phyloP scores from a whole-genome alignment of 2,113 vertebrate species.

The Corythoichthys intestinalis region DNA sequence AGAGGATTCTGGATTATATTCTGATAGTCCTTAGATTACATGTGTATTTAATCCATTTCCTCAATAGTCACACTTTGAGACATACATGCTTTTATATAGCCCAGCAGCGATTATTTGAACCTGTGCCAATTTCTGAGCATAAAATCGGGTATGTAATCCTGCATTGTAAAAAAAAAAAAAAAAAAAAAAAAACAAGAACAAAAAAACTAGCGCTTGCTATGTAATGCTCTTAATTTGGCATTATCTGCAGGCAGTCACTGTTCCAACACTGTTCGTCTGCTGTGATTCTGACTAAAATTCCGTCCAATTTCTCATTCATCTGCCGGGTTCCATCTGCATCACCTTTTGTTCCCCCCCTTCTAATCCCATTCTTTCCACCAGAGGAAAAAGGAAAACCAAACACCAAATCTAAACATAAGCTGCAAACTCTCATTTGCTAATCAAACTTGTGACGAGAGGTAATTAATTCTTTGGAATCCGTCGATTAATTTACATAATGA shows the following conservation, averaged over 20 bases:
- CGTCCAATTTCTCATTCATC: slow-evolving; percentile 25
- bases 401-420: slow-evolving; percentile 60
- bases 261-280: slow-evolving; percentile 16
- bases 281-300: slow-evolving; percentile 27
- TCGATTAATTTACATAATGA: slow-evolving; percentile 78
- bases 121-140: not conserved
- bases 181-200: no score
- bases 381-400: slow-evolving; percentile 37
- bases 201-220: not conserved
- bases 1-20: not conserved
- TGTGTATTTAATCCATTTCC: not conserved
- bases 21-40: not conserved
- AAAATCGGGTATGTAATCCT: not conserved
- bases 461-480: slow-evolving; percentile 77
- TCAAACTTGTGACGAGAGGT: slow-evolving; percentile 75
- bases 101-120: not conserved
- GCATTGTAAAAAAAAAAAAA: not conserved
- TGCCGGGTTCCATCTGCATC: slow-evolving; percentile 30
- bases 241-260: not conserved
- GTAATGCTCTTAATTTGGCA: not conserved
- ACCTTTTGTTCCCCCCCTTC: slow-evolving; percentile 45
- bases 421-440: slow-evolving; percentile 72
- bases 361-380: slow-evolving; percentile 38
- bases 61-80: not conserved
- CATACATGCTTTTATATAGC: not conserved